Base-by-base conservation (phyloP, 2,113 vertebrate species). In the Bujurquina vittata region DNA sequence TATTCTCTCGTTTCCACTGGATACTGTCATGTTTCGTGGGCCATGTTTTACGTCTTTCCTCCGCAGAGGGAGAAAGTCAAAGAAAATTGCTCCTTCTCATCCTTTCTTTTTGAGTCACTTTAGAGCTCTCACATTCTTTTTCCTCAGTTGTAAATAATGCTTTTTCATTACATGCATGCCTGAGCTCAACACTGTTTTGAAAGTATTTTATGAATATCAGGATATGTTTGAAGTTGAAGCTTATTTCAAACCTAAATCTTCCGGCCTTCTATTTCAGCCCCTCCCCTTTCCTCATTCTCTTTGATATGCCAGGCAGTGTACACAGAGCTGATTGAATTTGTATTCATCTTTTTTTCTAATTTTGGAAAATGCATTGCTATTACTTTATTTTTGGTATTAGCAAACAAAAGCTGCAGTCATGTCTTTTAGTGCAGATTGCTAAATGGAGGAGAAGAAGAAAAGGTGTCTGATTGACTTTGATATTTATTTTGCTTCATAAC, bases 121-220 rank as follows among this genome's bases (percentile, higher is more conserved):
- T 86, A 60, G 63, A 74, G 57, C 67, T 75, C 40, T 60, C 76
- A 63, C 63, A 15, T 73, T 89, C 77, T 69, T 76, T 88, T 86
- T 62, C 29, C 89, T 86, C 75, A 10, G 23, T 91, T n/a, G 92
- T 95, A 93, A 95, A 95, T 95, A 92, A 94, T 94, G 92, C 91
- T 72, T 92, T 94, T 94, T 95, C 91, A 95, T 93, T 85, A 77
- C 22, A 3, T 76, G 52, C 81, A 23, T 83, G 57, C 69, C 83
- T 78, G 35, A 55, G 20, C 74, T 80, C 80, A 73, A 74, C 87
- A 74, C 55, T 87, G 82, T 86, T 83, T 89, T 89, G 86, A 90
- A 94, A 89, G 83, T 57, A 81, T 91, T 92, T 92, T 85, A 90
- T 93, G 69, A 89, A 93, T 94, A 93, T 89, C 65, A 58, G 5